Evolutionary conservation across 2,888 invertebrate species (phyloP).

Genomic region (Hemicrepidius hirtus): DNA sequence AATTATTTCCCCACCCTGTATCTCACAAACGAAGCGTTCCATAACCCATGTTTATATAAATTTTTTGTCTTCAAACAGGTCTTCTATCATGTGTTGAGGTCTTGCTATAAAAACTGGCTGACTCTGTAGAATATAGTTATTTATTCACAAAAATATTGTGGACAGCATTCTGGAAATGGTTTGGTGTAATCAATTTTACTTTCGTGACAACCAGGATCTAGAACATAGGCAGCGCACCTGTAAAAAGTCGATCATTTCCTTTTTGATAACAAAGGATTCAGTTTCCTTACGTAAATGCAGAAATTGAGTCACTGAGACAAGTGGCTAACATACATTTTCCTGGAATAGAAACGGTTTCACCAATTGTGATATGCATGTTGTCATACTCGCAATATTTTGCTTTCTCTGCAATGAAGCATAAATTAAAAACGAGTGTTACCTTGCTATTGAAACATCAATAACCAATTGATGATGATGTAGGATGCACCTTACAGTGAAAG

Average conservation of each 20-base stretch:
- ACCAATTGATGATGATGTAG: too few species aligned
- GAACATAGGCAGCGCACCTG: conserved; percentile 10
- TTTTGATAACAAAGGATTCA: neutral
- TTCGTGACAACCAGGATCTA: conserved; percentile 7
- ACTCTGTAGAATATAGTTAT: too few species aligned
- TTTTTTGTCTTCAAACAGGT: too few species aligned
- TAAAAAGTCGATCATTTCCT: neutral
- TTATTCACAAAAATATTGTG: conserved; percentile 21
- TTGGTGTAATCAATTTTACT: conserved; percentile 26
- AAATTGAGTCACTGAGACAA: conserved; percentile 2
- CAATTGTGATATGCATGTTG: neutral
- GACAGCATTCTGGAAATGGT: conserved; percentile 35
- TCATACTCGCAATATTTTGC: conserved; percentile 1
- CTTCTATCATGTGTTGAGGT: too few species aligned
- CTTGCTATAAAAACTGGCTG: too few species aligned
- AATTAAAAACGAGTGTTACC: neutral
- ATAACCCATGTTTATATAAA: too few species aligned
- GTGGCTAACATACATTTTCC: conserved; percentile 13
- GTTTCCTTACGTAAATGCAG: conserved; percentile 1
- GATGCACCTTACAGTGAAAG: too few species aligned
- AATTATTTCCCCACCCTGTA: too few species aligned
- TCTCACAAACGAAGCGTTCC: too few species aligned
- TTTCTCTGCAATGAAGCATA: conserved; percentile 3
- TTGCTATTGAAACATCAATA: neutral
- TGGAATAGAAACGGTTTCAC: conserved; percentile 13